A percentile compares a stretch with the other conserved stretches of the same genome.
phyloP scores from a whole-genome alignment of 2,113 vertebrate genomes.

The Caloenas nicobarica region DNA sequence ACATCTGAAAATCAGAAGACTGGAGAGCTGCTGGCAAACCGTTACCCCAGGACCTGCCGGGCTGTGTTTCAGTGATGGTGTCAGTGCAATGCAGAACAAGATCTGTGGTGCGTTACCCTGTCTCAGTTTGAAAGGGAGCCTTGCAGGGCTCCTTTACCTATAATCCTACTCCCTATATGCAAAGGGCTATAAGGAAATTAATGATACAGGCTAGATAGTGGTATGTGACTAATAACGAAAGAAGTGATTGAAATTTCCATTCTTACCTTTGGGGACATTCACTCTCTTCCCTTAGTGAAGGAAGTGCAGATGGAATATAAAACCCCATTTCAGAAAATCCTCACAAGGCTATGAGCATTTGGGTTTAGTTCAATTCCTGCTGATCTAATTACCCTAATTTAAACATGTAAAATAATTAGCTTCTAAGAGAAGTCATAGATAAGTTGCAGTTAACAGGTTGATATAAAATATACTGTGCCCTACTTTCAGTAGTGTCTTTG shows the following conservation, averaged over 20 bases:
- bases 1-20: background rate
- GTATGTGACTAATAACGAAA: background rate
- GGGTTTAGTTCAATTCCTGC: conserved; percentile 9
- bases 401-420: conserved; percentile 25
- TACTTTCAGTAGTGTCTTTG: background rate
- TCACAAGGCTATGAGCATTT: background rate
- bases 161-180: background rate
- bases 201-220: background rate
- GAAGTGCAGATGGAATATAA: background rate
- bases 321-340: background rate
- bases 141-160: background rate
- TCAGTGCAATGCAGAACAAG: background rate
- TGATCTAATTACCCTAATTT: conserved; percentile 60
- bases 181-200: background rate
- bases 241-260: background rate
- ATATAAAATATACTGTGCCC: background rate
- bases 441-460: background rate
- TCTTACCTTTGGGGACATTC: background rate
- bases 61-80: background rate
- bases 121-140: background rate
- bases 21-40: background rate
- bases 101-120: background rate
- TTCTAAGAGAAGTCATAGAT: background rate
- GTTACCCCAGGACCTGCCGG: background rate
- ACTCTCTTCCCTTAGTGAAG: background rate